phyloP scores from a whole-genome alignment of 2,797 vertebrate species.

The Pseudopleuronectes americanus region DNA sequence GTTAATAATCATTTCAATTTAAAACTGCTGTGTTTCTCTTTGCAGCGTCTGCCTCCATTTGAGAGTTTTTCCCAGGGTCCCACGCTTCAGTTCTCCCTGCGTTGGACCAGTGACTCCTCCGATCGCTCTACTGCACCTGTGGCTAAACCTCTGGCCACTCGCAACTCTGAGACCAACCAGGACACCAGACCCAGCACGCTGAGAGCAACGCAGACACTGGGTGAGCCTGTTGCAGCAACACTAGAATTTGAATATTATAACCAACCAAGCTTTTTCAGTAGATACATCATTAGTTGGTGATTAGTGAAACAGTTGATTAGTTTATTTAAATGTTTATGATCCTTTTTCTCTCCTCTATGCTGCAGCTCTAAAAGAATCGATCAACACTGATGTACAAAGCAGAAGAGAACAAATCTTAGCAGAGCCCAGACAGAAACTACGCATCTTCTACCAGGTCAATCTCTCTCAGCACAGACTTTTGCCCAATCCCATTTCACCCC shows the following conservation, averaged over 20 bases:
- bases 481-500: too few relatives aligned
- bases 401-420: conserved; percentile 89
- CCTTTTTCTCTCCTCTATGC: background rate
- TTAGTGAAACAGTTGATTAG: background rate
- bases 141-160: conserved; percentile 94
- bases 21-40: background rate
- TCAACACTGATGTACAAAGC: conserved; percentile 86
- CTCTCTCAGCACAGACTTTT: background rate
- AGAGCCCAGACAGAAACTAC: conserved; percentile 92
- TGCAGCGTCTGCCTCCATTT: conserved; percentile 92
- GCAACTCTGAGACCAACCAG: conserved; percentile 93
- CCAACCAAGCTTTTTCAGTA: background rate
- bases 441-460: conserved; percentile 95
- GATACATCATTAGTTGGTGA: background rate
- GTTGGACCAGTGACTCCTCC: conserved; percentile 91
- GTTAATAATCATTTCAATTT: too few relatives aligned
- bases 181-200: conserved; percentile 88
- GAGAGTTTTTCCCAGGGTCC: conserved; percentile 99
- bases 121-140: conserved; percentile 93
- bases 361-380: conserved; percentile 90
- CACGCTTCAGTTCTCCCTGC: conserved; percentile 96
- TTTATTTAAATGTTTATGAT: background rate
- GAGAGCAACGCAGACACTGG: conserved; percentile 86
- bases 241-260: background rate
- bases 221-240: conserved; percentile 73